phyloP scores from a whole-genome alignment of 2,797 vertebrate genomes.

The Helarctos malayanus region DNA sequence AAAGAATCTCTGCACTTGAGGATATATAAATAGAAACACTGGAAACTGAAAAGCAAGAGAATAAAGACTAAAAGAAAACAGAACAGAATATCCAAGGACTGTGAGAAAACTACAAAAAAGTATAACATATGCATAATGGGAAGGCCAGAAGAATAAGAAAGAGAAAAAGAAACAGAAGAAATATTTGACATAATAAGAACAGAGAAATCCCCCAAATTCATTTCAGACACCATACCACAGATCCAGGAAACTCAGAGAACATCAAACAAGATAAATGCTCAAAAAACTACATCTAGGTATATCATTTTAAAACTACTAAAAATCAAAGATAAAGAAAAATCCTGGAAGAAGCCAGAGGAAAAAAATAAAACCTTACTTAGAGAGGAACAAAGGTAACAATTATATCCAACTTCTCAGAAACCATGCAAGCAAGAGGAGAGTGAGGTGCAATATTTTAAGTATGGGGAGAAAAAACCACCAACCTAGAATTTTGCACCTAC shows the following conservation, averaged over 20 bases:
- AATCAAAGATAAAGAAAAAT: not conserved
- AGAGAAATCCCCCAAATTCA: not conserved
- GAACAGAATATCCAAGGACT: not conserved
- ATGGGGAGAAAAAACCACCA: not conserved
- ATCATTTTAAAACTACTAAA: not conserved
- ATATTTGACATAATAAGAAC: not conserved
- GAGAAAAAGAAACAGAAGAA: not conserved
- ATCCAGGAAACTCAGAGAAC: not conserved
- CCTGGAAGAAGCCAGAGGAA: not conserved
- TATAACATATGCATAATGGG: not conserved
- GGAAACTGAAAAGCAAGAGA: not conserved
- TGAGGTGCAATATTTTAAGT: not conserved
- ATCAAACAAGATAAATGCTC: not conserved
- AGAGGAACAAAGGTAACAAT: not conserved
- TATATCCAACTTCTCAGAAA: not conserved
- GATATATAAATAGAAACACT: not conserved
- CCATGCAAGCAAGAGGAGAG: not conserved
- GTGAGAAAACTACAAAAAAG: not conserved
- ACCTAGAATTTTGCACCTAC: not conserved
- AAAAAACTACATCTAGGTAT: not conserved
- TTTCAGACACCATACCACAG: not conserved
- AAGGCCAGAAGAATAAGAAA: not conserved
- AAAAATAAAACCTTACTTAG: not conserved
- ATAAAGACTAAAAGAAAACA: not conserved
- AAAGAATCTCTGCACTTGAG: not conserved